Evolutionary conservation across 2,797 vertebrate genomes (phyloP), one percentile per base, ranked within the genome.

Genomic region (Poecilia gillii): DNA sequence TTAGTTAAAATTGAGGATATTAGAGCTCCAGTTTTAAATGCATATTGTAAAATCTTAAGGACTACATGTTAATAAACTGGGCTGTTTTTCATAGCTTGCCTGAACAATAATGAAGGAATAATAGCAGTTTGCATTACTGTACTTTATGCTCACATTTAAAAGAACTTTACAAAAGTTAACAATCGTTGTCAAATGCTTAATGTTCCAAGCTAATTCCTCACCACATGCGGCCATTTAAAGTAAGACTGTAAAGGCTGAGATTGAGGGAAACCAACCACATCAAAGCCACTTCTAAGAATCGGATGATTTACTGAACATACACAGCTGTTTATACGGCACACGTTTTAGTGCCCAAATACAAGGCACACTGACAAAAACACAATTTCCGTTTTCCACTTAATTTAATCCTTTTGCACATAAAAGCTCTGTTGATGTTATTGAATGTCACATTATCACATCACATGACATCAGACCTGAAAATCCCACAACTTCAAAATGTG

Each of bases 401-500:
- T 68, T 55, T 51, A 59, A 49, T 71, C 14, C 14, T 55, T 47
- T 59, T 75, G 6, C 79, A 79, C 80, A 78, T 7, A 77, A 90
- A 86, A 20, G n/a, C 77, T 84, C 49, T 72, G 77, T 36, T 87
- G 88, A 93, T 82, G 82, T 92, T 89, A 89, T 74, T 39, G 81
- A 86, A 83, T 87, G 33, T 90, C 87, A 91, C 79, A 89, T 81
- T 66, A 84, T 68, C 75, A 62, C 75, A 73, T 66, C 76, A 66
- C 76, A 87, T 93, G 82, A 93, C 90, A 93, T 92, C 82, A 91
- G 81, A 84, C 76, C 78, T 70, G 45, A 85, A 81, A 88, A 88
- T 78, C 73, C 77, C 76, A 76, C 75, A 78, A 80, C 33, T 77
- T 84, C 78, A 79, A 87, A 91, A 91, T 89, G 89, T 79, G 78